phyloP scores from a whole-genome alignment of 2,797 vertebrate species.

The Neosalanx taihuensis region DNA sequence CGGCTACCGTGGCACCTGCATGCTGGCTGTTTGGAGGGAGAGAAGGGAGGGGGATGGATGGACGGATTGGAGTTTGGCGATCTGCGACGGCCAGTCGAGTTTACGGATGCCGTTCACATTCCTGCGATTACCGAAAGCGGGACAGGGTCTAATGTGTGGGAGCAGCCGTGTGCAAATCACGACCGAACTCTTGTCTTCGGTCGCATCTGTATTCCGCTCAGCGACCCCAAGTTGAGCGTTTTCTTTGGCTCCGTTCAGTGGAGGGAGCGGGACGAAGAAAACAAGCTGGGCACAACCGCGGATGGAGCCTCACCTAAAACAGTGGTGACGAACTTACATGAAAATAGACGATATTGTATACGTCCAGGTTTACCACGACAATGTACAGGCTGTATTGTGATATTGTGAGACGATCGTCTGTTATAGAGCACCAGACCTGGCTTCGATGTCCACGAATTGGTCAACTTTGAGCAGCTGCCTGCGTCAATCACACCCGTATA shows the following conservation, averaged over 20 bases:
- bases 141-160: conserved; percentile 9
- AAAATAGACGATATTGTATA: background rate
- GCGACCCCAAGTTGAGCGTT: conserved; percentile 75
- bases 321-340: conserved; percentile 1
- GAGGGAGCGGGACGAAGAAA: background rate
- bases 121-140: conserved; percentile 12
- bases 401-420: background rate
- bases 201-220: conserved; percentile 81
- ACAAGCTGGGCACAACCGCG: background rate
- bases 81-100: conserved; percentile 39
- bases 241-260: conserved; percentile 61
- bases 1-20: conserved; percentile 7
- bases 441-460: conserved; percentile 42
- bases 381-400: background rate
- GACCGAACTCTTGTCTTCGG: conserved; percentile 59
- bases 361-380: background rate
- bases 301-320: conserved; percentile 1
- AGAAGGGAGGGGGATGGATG: background rate
- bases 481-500: conserved; percentile 39
- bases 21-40: conserved; percentile 2
- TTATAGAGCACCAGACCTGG: conserved; percentile 41
- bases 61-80: conserved; percentile 19
- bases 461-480: conserved; percentile 47
- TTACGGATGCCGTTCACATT: conserved; percentile 32
- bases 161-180: conserved; percentile 58